Base-by-base conservation (phyloP, 37 sponge, comb jelly and placozoan genomes). In the Geodia barretti region DNA sequence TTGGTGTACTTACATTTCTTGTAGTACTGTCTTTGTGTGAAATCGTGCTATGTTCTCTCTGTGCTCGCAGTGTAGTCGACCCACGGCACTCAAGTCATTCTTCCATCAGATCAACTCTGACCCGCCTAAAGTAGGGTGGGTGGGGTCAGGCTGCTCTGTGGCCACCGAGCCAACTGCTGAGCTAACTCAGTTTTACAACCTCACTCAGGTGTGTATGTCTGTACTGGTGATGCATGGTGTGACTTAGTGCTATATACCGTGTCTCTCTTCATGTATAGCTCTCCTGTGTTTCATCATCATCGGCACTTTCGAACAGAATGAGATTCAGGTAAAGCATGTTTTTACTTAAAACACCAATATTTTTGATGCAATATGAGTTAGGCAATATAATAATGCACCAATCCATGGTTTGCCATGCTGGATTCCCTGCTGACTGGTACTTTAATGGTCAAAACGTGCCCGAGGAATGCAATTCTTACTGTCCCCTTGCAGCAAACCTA, bases 141-240 rank as follows among this genome's bases (percentile, higher is more conserved):
- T 78, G 21, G 79, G 79, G 24, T 35, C 67, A 7, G 79, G 79
- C 1, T 78, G 79, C 41, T 78, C 79, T 31, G 25, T 64, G 24
- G 79, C 79, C n/a, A 78, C 79, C 2, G 79, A 78, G 36, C 79
- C 79, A 30, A 64, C 42, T 62, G 79, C 79, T 36, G 79, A 78
- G 38, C 25, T 78, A 1, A 63, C 65, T 4, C 79, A 78, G 41
- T 64, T 63, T 35, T 78, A 78, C 41, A 78, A 78, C 11, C 34
- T 78, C 59, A 78, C 79, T 35, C 79, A 78, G 38, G 79, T 78
- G 3, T 17, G 7, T 17, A 47, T 29, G 68, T 8, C 3, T 8
- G 26, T 5, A 62, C 17, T 65, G 67, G 28, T 65, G 19, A 29
- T 65, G 26, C 26, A 8, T 24, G 7, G 19, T 65, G 67, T 65